Conservation (phyloP, 2,888 invertebrate species). For the Cosmia trapezina region DNA sequence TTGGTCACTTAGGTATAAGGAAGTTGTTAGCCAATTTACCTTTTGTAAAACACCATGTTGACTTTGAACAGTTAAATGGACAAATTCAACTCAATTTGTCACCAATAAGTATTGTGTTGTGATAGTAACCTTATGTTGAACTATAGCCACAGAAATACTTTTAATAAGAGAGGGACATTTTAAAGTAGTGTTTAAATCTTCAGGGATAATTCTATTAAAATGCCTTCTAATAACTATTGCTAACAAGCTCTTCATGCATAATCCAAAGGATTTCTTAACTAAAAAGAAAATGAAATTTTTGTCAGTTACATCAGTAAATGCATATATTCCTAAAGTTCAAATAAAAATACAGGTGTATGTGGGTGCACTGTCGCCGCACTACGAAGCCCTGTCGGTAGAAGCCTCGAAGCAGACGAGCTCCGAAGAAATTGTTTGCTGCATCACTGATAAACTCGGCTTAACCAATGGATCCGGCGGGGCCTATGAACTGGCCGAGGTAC, state of each 20-base stretch:
- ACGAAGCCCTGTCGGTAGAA: slow-evolving; percentile 97
- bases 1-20: slow-evolving; percentile 20
- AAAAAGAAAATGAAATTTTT: background rate
- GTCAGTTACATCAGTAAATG: background rate
- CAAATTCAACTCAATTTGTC: background rate
- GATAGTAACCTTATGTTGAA: background rate
- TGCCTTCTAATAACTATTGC: background rate
- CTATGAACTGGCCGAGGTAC: slow-evolving; percentile 95
- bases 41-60: background rate
- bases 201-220: background rate
- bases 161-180: too few relatives aligned
- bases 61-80: background rate
- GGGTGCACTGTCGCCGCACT: slow-evolving; percentile 96
- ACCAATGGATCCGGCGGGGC: slow-evolving; percentile 90
- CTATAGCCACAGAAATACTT: too few relatives aligned
- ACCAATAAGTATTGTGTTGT: background rate
- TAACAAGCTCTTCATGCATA: background rate
- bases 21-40: slow-evolving; percentile 26
- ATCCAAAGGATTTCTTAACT: background rate
- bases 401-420: slow-evolving; percentile 97
- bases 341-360: slow-evolving; percentile 93
- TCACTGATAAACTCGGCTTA: slow-evolving; percentile 92
- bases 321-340: background rate
- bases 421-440: slow-evolving; percentile 97
- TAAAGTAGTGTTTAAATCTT: background rate